Conservation (phyloP, 2,113 vertebrate species). For the Eonycteris spelaea region DNA sequence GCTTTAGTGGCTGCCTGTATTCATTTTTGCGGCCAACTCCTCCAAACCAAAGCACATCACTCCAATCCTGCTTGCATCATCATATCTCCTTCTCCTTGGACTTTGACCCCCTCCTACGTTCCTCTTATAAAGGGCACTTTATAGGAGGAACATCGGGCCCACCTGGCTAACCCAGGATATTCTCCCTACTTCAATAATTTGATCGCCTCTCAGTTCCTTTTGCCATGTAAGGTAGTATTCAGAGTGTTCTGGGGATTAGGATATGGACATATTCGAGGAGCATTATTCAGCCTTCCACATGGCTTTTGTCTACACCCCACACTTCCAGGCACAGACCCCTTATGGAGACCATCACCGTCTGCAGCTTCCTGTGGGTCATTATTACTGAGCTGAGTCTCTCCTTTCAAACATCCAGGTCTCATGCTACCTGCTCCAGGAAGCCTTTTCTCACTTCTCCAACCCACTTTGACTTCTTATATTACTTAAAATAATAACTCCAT, state of each 20-base stretch:
- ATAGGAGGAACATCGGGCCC: fast-evolving
- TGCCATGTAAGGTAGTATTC: neutral
- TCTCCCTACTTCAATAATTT: neutral
- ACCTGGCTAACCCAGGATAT: neutral
- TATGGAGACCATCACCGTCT: neutral
- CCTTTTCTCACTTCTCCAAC: neutral
- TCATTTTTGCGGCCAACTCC: neutral
- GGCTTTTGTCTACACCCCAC: neutral
- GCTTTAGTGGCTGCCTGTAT: neutral
- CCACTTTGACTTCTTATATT: neutral
- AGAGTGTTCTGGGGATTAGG: neutral
- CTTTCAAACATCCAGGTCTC: neutral
- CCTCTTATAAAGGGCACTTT: neutral
- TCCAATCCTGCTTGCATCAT: neutral
- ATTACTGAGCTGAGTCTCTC: neutral
- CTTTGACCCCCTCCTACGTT: neutral
- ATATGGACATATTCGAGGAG: neutral
- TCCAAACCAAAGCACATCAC: neutral
- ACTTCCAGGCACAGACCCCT: neutral
- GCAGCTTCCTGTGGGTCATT: neutral
- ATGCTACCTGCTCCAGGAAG: neutral
- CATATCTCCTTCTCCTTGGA: neutral
- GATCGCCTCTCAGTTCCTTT: neutral
- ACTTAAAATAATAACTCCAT: neutral
- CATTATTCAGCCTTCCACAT: neutral